phyloP scores from a whole-genome alignment of 2,113 vertebrate species.

The Penelope pileata region DNA sequence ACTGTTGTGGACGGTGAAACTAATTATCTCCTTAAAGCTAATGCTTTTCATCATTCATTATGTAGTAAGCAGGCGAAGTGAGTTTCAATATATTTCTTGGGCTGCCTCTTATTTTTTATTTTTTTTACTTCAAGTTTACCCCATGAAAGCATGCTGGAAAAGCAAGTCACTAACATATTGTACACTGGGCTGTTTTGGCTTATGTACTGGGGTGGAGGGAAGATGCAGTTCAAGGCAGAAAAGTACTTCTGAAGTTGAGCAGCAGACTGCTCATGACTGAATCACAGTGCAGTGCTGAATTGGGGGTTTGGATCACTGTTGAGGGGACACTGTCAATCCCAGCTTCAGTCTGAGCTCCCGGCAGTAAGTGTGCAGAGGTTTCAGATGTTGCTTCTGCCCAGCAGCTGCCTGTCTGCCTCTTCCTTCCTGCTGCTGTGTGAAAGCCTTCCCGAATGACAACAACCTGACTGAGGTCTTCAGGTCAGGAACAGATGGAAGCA shows the following conservation, averaged over 20 bases:
- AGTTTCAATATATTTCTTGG: not conserved
- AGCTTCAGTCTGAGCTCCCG: not conserved
- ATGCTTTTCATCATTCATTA: not conserved
- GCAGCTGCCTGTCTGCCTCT: rapidly evolving
- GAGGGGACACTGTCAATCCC: too few species aligned
- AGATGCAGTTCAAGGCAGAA: not conserved
- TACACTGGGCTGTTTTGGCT: not conserved
- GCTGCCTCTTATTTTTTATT: not conserved
- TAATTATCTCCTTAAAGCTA: constrained; percentile 48
- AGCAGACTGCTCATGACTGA: not conserved
- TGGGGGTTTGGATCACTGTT: not conserved
- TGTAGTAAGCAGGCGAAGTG: not conserved
- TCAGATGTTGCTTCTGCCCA: not conserved
- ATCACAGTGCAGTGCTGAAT: rapidly evolving
- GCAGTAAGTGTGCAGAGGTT: rapidly evolving
- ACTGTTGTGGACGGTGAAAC: constrained; percentile 14
- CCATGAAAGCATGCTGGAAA: not conserved
- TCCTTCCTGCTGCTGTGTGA: not conserved
- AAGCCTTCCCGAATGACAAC: not conserved
- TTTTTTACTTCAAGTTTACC: not conserved
- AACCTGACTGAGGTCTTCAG: not conserved
- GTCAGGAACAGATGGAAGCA: not conserved
- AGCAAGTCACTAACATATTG: not conserved
- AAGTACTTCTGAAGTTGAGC: not conserved
- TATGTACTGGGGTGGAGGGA: not conserved